Evolutionary conservation across 1,140 invertebrate species (phyloP), one percentile per base, ranked within the genome.

Genomic region (Drosophila nebulosa): DNA sequence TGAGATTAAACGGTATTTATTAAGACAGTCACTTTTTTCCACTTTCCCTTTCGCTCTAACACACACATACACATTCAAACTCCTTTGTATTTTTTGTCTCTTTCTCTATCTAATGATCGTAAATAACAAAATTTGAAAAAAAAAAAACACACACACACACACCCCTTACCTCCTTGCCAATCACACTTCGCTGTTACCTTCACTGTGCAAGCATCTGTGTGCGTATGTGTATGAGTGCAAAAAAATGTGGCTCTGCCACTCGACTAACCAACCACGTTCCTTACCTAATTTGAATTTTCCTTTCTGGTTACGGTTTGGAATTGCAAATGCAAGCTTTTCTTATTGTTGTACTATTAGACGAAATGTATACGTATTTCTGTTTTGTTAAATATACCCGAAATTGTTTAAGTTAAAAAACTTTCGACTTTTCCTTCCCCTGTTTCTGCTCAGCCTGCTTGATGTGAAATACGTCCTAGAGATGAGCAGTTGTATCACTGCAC

Each of bases 231-330:
- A 26, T 51, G 14, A 7, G 39, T 46, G 16, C 21, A 64, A 64
- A 64, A 39, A 74, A 67, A 74, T 74, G 70, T 66, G 71, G n/a
- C 56, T 35, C 32, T 46, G 39, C 16, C 39, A 46, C 39, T 46
- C 39, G 16, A 46, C 16, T 21, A 46, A 14, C 16, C 56, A 64
- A 68, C 70, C 71, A 74, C 71, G 71, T 74, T 74, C 52, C 81
- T 85, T 76, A 85, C 80, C 80, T 86, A 68, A 86, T 74, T 78
- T 63, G 50, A 52, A 56, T 58, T 63, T 67, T 74, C 32, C 10
- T 30, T 51, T 14, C 7, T 53, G 24, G 42, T 22, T 52, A 7
- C 27, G 32, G 24, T 21, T 60, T 26, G 52, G 50, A 68, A 78
- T 71, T 52, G 61, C 22, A 50, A 6, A 27, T 61, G 10, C 7